phyloP scores from a whole-genome alignment of 2,888 invertebrate species.

The Miltochrista miniata region DNA sequence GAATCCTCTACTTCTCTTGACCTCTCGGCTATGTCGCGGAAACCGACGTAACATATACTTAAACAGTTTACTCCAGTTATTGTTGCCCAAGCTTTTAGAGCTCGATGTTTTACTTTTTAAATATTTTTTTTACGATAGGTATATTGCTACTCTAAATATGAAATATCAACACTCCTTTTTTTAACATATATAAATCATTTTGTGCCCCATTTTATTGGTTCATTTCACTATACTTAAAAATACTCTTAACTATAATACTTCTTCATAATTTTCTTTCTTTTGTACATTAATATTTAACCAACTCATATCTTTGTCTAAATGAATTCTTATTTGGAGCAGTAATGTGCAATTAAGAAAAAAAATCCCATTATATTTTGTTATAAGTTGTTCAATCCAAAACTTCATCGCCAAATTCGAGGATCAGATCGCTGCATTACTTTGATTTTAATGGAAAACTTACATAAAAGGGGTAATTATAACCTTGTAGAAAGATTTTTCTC shows the following conservation, averaged over 20 bases:
- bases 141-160: not conserved
- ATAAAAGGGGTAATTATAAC: not conserved
- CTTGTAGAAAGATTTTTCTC: not conserved
- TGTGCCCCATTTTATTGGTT: not conserved
- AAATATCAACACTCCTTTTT: not conserved
- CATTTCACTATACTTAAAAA: too few species aligned
- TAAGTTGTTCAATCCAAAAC: slow-evolving; percentile 8
- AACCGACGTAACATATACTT: slow-evolving; percentile 51
- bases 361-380: not conserved
- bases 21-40: slow-evolving; percentile 47
- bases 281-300: too few species aligned
- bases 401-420: not conserved
- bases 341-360: not conserved
- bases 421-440: not conserved
- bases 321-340: not conserved
- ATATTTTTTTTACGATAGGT: not conserved
- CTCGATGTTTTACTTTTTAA: not conserved
- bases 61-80: slow-evolving; percentile 1
- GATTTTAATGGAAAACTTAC: not conserved
- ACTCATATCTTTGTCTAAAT: not conserved
- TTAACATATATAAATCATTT: not conserved
- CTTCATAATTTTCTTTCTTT: too few species aligned
- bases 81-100: slow-evolving; percentile 20
- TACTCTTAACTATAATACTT: too few species aligned
- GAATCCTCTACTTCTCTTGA: slow-evolving; percentile 70